Evolutionary conservation across 2,888 invertebrate species (phyloP).

Genomic region (Horisme vitalbata): DNA sequence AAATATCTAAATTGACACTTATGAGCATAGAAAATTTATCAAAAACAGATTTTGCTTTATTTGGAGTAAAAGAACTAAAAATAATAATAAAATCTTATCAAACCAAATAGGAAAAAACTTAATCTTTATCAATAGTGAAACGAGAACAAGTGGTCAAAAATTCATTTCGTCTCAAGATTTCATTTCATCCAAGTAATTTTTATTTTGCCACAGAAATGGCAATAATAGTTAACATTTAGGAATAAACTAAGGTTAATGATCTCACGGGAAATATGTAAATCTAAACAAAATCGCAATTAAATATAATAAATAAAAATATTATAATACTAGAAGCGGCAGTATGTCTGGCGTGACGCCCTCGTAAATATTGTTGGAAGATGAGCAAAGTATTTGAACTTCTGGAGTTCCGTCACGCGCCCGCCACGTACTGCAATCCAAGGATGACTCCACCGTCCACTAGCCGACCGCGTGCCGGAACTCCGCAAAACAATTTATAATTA

Average conservation of each 20-base stretch:
- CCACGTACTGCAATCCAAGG: constrained; percentile 1
- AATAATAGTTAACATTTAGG: constrained; percentile 13
- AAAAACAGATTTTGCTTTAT: constrained; percentile 41
- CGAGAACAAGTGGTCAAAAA: constrained; percentile 50
- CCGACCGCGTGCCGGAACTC: no score
- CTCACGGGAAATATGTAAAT: constrained; percentile 39
- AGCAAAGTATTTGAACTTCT: constrained; percentile 16
- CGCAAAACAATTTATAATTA: constrained; percentile 11
- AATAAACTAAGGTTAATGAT: constrained; percentile 36
- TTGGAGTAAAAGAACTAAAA: constrained; percentile 45
- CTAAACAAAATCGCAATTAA: constrained; percentile 43
- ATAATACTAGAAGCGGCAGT: constrained; percentile 51
- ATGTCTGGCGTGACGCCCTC: constrained; percentile 49
- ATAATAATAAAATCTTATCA: constrained; percentile 51
- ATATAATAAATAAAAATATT: constrained; percentile 49
- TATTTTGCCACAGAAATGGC: constrained; percentile 29
- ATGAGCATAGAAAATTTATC: constrained; percentile 25
- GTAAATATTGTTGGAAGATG: constrained; percentile 27
- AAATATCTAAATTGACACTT: constrained; percentile 28
- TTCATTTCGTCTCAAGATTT: constrained; percentile 56
- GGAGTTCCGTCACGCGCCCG: constrained; percentile 9
- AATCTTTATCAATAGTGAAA: constrained; percentile 54
- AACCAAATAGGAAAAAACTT: constrained; percentile 58
- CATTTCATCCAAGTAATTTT: constrained; percentile 49
- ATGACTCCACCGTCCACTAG: no score